Evolutionary conservation across 2,797 vertebrate species (phyloP).

Genomic region (Amblyraja radiata): DNA sequence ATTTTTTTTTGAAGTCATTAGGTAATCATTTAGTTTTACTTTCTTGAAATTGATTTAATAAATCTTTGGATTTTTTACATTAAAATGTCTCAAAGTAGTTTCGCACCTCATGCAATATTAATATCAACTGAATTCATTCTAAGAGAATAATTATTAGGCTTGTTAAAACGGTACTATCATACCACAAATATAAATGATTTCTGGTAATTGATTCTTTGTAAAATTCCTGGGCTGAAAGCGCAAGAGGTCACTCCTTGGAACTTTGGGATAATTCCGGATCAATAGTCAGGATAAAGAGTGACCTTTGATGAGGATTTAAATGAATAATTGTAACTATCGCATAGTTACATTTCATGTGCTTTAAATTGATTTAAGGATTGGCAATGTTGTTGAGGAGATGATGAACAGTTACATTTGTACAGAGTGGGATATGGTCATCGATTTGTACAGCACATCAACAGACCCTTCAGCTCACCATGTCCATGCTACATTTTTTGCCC

Average conservation of each 20-base stretch:
- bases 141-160: neutral
- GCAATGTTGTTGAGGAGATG: neutral
- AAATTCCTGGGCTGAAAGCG: neutral
- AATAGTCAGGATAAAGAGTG: neutral
- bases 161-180: neutral
- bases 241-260: neutral
- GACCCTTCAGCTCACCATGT: too few relatives aligned
- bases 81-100: neutral
- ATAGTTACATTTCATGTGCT: neutral
- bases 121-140: neutral
- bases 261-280: neutral
- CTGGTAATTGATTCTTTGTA: neutral
- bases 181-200: neutral
- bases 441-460: too few relatives aligned
- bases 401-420: neutral
- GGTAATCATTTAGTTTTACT: neutral
- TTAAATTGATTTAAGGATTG: neutral
- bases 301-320: neutral
- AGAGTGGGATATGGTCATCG: too few relatives aligned
- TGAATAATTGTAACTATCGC: neutral
- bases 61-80: neutral
- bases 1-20: neutral
- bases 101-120: neutral
- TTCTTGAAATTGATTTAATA: neutral
- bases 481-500: too few relatives aligned